Base-by-base conservation (phyloP, 2,888 invertebrate genomes). In the Beris morrisii region DNA sequence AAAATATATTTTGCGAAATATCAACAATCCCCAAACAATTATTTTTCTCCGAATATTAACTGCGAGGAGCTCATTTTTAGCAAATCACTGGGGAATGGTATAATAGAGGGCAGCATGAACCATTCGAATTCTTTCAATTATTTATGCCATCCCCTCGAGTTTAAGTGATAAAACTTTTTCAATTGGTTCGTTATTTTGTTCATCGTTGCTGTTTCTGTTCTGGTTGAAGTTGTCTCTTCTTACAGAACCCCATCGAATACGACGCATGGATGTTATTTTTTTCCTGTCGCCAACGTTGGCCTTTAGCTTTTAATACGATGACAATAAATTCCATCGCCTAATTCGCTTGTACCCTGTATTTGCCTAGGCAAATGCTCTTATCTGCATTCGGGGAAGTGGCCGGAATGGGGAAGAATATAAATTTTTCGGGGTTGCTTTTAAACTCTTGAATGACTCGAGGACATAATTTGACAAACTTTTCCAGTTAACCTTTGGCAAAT, bases 401-500 rank as follows among this genome's bases (percentile, higher is more conserved):
- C 32, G 7, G 32, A 32, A 32, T 7, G 32, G n/a, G 57, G 44
- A 7, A 22, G 45, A 57, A 45, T 44, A 57, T 44, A 57, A 15
- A 57, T 57, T 52, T 57, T 57, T 57, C 57, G 22, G 46, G 31
- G 43, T 57, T 22, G 44, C 57, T 12, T 28, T 13, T 11, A 11
- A 7, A 30, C 4, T 32, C 12, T 50, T 12, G 38, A 32, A n/a
- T 61, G 38, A 50, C 61, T 61, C 4, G 32, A 61, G 61, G 61
- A 61, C 61, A 61, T 61, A 52, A 61, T 61, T 61, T 61, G 61
- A 52, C 61, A 61, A 61, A 61, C 50, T 61, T 61, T 59, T 61
- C 61, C 31, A 61, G 61, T 61, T 50, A 61, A 61, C 61, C 61
- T 61, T 43, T 61, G 52, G 50, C 50, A 52, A 61, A 61, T 52